Conservation (phyloP, 2,113 vertebrate genomes). For the Pandion haliaetus region DNA sequence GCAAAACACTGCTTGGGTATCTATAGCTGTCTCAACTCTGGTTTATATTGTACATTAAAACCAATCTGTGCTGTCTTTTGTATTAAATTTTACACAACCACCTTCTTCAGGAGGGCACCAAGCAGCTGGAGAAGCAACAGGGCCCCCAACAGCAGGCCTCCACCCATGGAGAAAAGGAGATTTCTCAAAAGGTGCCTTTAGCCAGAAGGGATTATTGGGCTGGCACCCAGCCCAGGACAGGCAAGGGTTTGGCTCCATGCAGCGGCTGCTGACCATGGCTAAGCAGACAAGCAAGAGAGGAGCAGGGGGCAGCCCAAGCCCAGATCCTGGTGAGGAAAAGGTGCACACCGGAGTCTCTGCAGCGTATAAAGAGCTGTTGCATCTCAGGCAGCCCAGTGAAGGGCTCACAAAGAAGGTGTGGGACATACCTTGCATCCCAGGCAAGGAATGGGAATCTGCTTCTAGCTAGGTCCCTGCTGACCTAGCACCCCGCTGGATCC, state of each 20-base stretch:
- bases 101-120: background rate
- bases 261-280: background rate
- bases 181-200: background rate
- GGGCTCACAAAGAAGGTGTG: background rate
- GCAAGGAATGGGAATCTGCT: background rate
- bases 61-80: background rate
- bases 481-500: background rate
- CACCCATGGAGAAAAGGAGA: background rate
- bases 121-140: background rate
- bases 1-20: background rate
- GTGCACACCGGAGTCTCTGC: rapidly evolving
- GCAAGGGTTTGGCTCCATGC: background rate
- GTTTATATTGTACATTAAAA: background rate
- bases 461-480: background rate
- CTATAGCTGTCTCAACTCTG: background rate
- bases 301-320: background rate
- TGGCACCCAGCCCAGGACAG: background rate
- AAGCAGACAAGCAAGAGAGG: background rate
- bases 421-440: background rate
- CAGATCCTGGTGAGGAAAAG: background rate
- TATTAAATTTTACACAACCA: background rate
- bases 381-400: background rate
- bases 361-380: background rate
- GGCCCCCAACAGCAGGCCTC: background rate
- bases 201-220: background rate